Conservation (phyloP, 2,888 invertebrate genomes). For the Rhingia campestris region DNA sequence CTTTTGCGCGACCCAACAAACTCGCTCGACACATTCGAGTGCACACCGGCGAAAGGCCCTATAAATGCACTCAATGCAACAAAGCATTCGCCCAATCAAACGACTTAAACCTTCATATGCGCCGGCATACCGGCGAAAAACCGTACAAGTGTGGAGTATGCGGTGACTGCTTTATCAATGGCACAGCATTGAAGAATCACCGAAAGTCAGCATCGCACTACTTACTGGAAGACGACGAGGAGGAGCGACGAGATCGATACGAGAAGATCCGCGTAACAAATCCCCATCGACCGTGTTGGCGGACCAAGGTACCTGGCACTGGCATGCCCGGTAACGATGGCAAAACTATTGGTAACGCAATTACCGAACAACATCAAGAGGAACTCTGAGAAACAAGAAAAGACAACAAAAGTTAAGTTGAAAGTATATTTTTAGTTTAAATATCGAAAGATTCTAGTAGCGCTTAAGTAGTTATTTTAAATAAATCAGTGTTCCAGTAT, state of each 20-base stretch:
- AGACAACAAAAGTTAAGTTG: slow-evolving; percentile 61
- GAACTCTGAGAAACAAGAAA: slow-evolving; percentile 24
- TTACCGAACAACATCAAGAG: slow-evolving; percentile 9
- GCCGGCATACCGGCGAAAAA: slow-evolving; percentile 87
- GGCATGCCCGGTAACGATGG: slow-evolving; percentile 8
- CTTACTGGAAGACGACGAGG: slow-evolving; percentile 72
- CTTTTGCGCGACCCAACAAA: slow-evolving; percentile 85
- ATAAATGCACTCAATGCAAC: slow-evolving; percentile 84
- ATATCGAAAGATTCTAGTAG: slow-evolving; percentile 59
- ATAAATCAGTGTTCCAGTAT: slow-evolving; percentile 30
- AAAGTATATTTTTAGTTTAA: slow-evolving; percentile 67
- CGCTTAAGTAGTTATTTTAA: slow-evolving; percentile 52
- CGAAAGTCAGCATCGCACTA: slow-evolving; percentile 86
- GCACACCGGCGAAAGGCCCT: slow-evolving; percentile 84
- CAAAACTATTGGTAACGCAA: background rate
- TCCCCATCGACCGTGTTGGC: slow-evolving; percentile 64
- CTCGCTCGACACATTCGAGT: slow-evolving; percentile 86
- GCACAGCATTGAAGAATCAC: slow-evolving; percentile 86
- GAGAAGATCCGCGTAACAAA: slow-evolving; percentile 78
- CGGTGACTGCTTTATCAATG: slow-evolving; percentile 88
- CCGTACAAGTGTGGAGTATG: slow-evolving; percentile 87
- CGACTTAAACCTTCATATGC: slow-evolving; percentile 88
- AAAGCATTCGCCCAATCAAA: slow-evolving; percentile 87
- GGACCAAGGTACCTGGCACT: slow-evolving; percentile 24
- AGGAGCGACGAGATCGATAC: slow-evolving; percentile 77